Percentiles rank a stretch among this genome's conserved stretches.
These are phyloP conservation scores for Perca schrenkii DNA, from an alignment of 2,113 vertebrate species.

Conservation along the genomic window DNA sequence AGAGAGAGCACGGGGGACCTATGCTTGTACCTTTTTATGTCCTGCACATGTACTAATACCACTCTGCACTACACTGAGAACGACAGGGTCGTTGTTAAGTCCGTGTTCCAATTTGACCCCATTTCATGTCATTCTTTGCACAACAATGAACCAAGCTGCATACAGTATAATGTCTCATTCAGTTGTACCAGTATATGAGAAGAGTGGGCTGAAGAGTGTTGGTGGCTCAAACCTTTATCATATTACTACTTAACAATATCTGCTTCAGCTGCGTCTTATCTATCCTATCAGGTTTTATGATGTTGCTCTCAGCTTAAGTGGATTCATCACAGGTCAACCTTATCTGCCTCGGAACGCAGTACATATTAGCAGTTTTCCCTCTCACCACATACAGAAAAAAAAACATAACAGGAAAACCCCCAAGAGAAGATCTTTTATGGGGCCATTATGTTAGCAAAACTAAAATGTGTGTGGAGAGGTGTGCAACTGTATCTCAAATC, in stretches of 20 bases:
- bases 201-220: neutral
- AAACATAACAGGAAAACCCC: neutral
- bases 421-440: neutral
- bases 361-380: conserved; percentile 4
- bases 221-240: conserved; percentile 1
- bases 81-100: conserved; percentile 9
- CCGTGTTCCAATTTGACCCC: conserved; percentile 36
- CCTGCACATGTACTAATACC: conserved; percentile 43
- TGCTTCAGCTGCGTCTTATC: conserved; percentile 38
- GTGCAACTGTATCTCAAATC: no score
- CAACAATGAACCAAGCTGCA: conserved; percentile 13
- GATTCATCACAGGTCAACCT: conserved; percentile 43
- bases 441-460: no score
- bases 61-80: conserved; percentile 24
- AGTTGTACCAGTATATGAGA: neutral
- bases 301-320: conserved; percentile 27
- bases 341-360: conserved; percentile 22
- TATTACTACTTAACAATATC: conserved; percentile 19
- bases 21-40: conserved; percentile 47
- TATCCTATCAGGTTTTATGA: conserved; percentile 50
- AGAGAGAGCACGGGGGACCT: conserved; percentile 26
- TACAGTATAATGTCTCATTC: neutral
- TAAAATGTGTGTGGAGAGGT: no score
- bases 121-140: conserved; percentile 19
- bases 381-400: neutral